Conservation (phyloP, 2,888 invertebrate species). For the Melanargia galathea region DNA sequence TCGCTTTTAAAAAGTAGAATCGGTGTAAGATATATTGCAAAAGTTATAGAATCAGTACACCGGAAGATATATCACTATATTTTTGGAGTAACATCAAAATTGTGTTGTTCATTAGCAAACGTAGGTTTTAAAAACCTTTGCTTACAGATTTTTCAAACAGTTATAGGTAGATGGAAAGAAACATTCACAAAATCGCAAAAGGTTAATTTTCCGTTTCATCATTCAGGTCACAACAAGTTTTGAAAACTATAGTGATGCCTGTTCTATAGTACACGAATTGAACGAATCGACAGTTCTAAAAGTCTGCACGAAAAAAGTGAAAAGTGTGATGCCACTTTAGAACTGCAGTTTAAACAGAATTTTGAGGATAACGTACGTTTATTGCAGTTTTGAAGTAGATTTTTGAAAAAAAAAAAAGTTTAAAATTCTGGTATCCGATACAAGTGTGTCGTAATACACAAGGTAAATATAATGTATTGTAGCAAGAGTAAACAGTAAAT, state of each 20-base stretch:
- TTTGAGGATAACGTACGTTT: neutral
- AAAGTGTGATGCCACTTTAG: neutral
- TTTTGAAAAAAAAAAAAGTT: neutral
- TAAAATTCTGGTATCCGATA: neutral
- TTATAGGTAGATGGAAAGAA: no score
- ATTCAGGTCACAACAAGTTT: no score
- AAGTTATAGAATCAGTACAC: no score
- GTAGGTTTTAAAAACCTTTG: no score
- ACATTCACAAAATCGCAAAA: no score
- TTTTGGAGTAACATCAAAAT: no score
- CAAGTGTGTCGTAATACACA: neutral
- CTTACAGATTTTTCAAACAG: no score
- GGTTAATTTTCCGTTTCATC: no score
- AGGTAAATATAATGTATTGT: neutral
- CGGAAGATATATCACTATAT: no score
- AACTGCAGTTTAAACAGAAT: neutral
- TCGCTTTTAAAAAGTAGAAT: no score
- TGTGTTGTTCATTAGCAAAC: no score
- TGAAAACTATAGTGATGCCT: neutral
- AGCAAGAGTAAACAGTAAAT: conserved; percentile 29
- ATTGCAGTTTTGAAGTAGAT: neutral
- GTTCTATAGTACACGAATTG: neutral
- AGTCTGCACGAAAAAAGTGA: neutral
- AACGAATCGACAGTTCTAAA: neutral
- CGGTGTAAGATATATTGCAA: no score